Conservation (phyloP, 2,797 vertebrate species). For the Pterois miles region DNA sequence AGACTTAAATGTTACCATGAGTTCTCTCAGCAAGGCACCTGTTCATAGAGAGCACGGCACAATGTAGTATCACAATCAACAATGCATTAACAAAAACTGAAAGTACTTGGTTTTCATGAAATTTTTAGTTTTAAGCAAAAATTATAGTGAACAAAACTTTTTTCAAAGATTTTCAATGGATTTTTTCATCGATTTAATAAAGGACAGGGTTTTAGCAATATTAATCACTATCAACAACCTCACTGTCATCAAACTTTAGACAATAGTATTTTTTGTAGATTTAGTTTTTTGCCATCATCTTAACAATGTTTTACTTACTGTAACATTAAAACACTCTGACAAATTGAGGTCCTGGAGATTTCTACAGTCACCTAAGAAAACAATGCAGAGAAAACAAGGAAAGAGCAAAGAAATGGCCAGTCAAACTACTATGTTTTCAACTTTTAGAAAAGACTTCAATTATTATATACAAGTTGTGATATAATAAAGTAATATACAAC, state of each 20-base stretch:
- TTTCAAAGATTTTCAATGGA: background rate
- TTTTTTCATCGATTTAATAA: background rate
- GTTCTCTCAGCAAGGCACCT: background rate
- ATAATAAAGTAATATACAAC: background rate
- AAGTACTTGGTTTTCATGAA: background rate
- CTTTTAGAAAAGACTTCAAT: background rate
- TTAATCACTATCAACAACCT: background rate
- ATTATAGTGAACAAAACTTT: background rate
- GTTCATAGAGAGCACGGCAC: background rate
- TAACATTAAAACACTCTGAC: slow-evolving; percentile 85
- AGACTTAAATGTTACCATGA: slow-evolving; percentile 10
- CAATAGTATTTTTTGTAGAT: background rate
- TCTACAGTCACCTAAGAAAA: slow-evolving; percentile 84
- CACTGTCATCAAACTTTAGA: background rate
- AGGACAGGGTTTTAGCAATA: background rate
- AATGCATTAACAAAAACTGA: background rate
- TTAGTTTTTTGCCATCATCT: background rate
- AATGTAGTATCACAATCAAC: background rate
- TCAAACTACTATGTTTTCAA: background rate
- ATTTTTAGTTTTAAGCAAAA: background rate
- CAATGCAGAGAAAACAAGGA: background rate
- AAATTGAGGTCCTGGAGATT: slow-evolving; percentile 89
- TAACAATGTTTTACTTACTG: slow-evolving; percentile 77
- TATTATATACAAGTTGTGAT: background rate
- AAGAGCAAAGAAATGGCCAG: background rate